These are phyloP conservation scores for Drosophila picticornis DNA, from an alignment of 2,888 invertebrate species.

Conservation along the genomic window DNA sequence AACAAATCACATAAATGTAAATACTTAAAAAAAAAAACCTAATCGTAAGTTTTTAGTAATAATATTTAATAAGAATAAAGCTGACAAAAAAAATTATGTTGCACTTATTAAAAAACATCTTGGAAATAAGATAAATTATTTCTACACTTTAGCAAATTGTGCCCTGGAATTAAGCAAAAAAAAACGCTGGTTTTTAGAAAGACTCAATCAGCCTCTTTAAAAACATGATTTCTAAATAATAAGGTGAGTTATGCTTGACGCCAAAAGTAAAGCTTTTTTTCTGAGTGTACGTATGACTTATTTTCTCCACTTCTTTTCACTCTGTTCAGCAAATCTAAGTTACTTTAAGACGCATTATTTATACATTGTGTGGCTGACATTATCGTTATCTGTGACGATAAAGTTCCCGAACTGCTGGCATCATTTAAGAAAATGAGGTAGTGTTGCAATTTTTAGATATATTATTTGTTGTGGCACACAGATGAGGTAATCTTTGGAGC, in stretches of 20 bases:
- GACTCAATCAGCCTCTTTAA: neutral
- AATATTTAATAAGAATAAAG: too few species aligned
- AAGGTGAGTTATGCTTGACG: neutral
- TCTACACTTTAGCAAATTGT: neutral
- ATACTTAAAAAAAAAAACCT: neutral
- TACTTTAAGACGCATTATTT: neutral
- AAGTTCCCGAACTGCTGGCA: slow-evolving; percentile 1
- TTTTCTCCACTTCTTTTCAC: neutral
- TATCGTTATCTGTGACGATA: neutral
- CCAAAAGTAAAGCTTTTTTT: neutral
- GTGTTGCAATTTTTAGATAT: slow-evolving; percentile 28
- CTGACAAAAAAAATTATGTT: too few species aligned
- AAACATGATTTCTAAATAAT: neutral
- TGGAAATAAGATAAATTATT: neutral
- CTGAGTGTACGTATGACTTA: neutral
- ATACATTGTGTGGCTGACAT: neutral
- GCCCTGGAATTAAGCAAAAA: neutral
- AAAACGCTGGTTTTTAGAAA: neutral
- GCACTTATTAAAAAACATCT: neutral
- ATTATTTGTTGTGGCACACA: slow-evolving; percentile 5
- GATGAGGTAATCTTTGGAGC: slow-evolving; percentile 36
- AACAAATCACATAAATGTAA: neutral
- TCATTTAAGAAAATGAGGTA: neutral
- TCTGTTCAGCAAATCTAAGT: neutral
- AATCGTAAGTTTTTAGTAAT: neutral